A percentile compares a stretch with the other conserved stretches of the same genome.
phyloP scores from a whole-genome alignment of 2,888 invertebrate species.

The Halictus quadricinctus region DNA sequence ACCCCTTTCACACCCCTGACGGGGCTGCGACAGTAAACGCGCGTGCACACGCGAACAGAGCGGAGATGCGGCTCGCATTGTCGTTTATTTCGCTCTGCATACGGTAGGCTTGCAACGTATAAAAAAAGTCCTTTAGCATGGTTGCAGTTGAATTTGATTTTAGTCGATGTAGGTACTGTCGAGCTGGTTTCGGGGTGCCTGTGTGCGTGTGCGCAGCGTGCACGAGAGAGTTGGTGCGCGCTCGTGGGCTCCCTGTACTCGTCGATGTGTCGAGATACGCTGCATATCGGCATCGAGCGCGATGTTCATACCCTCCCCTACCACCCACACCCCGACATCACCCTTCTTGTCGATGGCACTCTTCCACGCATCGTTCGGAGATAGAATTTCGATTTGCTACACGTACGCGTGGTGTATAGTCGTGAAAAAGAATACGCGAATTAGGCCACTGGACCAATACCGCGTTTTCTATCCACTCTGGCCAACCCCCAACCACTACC shows the following conservation, averaged over 20 bases:
- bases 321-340: conserved; percentile 19
- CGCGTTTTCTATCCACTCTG: conserved; percentile 49
- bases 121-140: conserved; percentile 67
- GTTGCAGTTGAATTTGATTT: conserved; percentile 70
- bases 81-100: conserved; percentile 64
- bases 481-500: background rate
- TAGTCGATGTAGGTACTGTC: conserved; percentile 31
- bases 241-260: conserved; percentile 8
- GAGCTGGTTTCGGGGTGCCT: background rate
- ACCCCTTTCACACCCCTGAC: background rate
- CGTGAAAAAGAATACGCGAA: conserved; percentile 64
- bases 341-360: conserved; percentile 51
- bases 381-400: conserved; percentile 68
- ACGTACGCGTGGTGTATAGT: conserved; percentile 52
- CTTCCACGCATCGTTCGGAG: conserved; percentile 58
- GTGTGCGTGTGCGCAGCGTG: background rate
- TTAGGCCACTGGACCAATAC: conserved; percentile 66
- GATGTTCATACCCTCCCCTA: conserved; percentile 56
- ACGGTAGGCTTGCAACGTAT: conserved; percentile 63
- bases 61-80: conserved; percentile 36
- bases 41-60: background rate
- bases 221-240: background rate
- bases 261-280: conserved; percentile 32
- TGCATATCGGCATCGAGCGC: conserved; percentile 60
- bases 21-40: background rate